A percentile compares a stretch with the other conserved stretches of the same genome.
Conservation (phyloP, 2,797 vertebrate genomes). For the Leucoraja ocellata region DNA sequence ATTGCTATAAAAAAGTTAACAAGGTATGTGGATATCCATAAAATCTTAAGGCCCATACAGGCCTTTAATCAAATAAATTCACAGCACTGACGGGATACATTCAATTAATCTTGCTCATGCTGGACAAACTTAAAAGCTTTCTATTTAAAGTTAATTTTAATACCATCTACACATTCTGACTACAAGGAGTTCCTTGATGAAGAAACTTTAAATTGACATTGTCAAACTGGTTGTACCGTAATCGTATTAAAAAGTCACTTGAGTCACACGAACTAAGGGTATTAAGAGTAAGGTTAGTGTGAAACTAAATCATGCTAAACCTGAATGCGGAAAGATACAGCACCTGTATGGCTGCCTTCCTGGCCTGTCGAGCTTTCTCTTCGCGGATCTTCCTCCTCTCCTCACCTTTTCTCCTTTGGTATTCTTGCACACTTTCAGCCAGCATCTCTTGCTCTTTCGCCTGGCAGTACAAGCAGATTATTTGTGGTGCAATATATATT, state of each 20-base stretch:
- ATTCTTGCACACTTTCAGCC: conserved; percentile 54
- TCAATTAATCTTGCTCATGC: too few species aligned
- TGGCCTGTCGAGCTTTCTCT: conserved; percentile 76
- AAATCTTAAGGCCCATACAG: too few species aligned
- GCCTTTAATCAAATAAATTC: too few species aligned
- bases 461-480: conserved; percentile 40
- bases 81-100: too few species aligned
- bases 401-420: conserved; percentile 61
- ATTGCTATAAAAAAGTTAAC: neutral
- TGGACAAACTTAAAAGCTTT: too few species aligned
- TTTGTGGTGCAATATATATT: neutral
- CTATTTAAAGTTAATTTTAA: too few species aligned
- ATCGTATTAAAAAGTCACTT: too few species aligned
- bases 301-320: neutral
- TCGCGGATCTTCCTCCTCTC: conserved; percentile 73
- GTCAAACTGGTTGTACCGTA: neutral
- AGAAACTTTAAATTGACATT: neutral
- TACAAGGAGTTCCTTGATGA: too few species aligned
- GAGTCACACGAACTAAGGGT: too few species aligned
- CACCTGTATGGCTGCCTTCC: conserved; percentile 78
- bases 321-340: neutral
- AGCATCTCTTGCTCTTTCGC: conserved; percentile 56
- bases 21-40: neutral
- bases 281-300: conserved; percentile 39
- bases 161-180: too few species aligned